Evolutionary conservation across 2,888 invertebrate species (phyloP).

Genomic region (Mythimna loreyi): DNA sequence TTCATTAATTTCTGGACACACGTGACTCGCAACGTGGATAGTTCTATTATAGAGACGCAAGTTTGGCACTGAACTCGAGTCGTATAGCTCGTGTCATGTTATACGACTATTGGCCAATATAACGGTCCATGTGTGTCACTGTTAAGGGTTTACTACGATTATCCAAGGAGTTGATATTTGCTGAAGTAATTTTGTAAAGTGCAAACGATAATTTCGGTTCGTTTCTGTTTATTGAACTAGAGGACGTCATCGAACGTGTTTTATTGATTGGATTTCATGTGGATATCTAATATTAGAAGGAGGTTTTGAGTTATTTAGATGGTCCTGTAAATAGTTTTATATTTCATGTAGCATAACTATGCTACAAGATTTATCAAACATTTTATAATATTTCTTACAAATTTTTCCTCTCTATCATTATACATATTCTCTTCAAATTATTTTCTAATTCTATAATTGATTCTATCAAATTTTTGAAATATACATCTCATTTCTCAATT

Average conservation of each 20-base stretch:
- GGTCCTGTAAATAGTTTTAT: too few relatives aligned
- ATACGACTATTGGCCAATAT: conserved; percentile 37
- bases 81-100: conserved; percentile 29
- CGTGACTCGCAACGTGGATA: conserved; percentile 42
- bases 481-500: conserved; percentile 3
- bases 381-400: too few relatives aligned
- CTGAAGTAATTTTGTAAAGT: conserved; percentile 32
- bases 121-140: conserved; percentile 22
- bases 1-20: conserved; percentile 33
- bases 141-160: conserved; percentile 39
- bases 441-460: background rate
- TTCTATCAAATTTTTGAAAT: background rate
- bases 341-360: too few relatives aligned
- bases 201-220: conserved; percentile 34
- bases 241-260: conserved; percentile 24
- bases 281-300: background rate
- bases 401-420: background rate
- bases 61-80: conserved; percentile 47
- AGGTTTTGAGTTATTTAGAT: background rate
- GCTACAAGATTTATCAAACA: too few relatives aligned
- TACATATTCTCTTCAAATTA: background rate
- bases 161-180: conserved; percentile 23
- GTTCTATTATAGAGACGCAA: conserved; percentile 26
- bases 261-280: conserved; percentile 11
- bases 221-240: conserved; percentile 7